These are phyloP conservation scores for Propithecus coquereli DNA, from an alignment of 2,113 vertebrate genomes.

Conservation along the genomic window DNA sequence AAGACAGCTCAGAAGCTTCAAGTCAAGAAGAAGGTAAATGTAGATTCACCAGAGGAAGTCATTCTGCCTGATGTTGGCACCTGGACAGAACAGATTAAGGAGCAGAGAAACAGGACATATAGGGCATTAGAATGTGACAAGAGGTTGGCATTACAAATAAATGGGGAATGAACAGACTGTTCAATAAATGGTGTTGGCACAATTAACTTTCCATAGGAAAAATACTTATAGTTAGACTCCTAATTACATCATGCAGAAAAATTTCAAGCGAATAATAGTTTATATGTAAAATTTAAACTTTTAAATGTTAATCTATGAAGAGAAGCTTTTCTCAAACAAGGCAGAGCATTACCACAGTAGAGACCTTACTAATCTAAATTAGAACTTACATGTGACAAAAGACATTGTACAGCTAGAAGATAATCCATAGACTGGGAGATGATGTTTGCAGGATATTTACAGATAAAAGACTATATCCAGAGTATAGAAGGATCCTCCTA, in stretches of 20 bases:
- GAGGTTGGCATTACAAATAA: background rate
- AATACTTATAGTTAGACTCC: background rate
- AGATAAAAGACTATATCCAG: background rate
- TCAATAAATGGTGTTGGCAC: background rate
- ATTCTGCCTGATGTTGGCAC: background rate
- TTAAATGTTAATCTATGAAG: background rate
- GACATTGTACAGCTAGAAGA: background rate
- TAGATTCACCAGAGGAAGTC: background rate
- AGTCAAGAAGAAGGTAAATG: constrained; percentile 95
- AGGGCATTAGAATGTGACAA: background rate
- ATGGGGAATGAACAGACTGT: background rate
- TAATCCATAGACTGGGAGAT: background rate
- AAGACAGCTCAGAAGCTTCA: constrained; percentile 94
- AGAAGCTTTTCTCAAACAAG: constrained; percentile 5
- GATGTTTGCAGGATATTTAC: background rate
- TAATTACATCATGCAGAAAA: background rate
- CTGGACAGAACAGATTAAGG: background rate
- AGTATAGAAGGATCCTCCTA: background rate
- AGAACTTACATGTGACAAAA: background rate
- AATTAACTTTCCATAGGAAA: background rate
- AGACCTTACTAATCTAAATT: background rate
- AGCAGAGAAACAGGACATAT: background rate
- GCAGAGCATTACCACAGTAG: background rate
- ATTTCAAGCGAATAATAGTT: background rate
- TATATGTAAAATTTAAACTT: background rate